A percentile compares a stretch with the other conserved stretches of the same genome.
phyloP scores from a whole-genome alignment of 2,113 vertebrate genomes.

The Sphaerodactylus townsendi region DNA sequence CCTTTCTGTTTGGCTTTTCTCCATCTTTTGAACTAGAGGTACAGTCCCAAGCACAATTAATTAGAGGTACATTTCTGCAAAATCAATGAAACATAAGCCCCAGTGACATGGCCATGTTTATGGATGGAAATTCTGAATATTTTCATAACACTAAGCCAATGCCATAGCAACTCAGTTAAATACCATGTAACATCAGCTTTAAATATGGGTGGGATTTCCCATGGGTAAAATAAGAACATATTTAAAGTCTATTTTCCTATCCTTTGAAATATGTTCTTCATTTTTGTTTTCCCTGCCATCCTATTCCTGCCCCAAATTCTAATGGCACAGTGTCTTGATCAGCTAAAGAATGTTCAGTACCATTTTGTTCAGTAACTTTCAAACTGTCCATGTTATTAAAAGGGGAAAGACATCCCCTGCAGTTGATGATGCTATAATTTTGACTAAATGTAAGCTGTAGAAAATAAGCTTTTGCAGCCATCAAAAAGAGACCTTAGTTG shows the following conservation, averaged over 20 bases:
- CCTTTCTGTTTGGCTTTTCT: not conserved
- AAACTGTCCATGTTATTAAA: not conserved
- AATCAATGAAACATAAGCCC: not conserved
- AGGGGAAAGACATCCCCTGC: not conserved
- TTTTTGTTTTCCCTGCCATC: constrained; percentile 27
- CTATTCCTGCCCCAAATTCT: constrained; percentile 30
- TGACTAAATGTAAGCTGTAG: not conserved
- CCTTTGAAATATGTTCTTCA: constrained; percentile 15
- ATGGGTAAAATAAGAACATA: not conserved
- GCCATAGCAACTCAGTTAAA: not conserved
- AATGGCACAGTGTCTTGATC: not conserved
- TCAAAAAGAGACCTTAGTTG: not conserved
- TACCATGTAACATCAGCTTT: not conserved
- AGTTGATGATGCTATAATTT: not conserved
- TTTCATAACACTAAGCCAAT: not conserved
- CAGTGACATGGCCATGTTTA: not conserved
- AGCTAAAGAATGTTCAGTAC: constrained; percentile 28
- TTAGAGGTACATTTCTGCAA: no score
- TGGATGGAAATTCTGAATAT: not conserved
- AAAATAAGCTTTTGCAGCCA: not conserved
- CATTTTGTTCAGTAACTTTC: constrained; percentile 52
- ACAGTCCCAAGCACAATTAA: not conserved
- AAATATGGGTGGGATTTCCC: not conserved
- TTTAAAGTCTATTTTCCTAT: not conserved
- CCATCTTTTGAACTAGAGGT: not conserved